phyloP scores from a whole-genome alignment of 2,797 vertebrate genomes.

The Chlorospingus flavigularis region DNA sequence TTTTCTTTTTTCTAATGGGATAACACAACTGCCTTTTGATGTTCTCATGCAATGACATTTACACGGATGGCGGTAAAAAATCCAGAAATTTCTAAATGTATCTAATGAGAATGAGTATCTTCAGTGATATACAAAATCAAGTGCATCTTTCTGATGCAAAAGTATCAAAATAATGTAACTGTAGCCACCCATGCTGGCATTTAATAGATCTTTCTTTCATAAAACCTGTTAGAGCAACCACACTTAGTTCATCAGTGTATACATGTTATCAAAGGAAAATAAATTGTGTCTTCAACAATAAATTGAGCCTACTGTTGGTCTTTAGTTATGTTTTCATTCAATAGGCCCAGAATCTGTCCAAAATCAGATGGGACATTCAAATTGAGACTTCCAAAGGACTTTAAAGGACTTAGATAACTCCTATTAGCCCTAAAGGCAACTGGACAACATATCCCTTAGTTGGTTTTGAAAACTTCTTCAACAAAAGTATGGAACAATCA shows the following conservation, averaged over 20 bases:
- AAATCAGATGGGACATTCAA: neutral
- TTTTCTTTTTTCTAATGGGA: neutral
- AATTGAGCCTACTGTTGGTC: neutral
- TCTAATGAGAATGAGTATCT: neutral
- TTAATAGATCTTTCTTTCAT: neutral
- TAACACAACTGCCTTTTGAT: constrained; percentile 16
- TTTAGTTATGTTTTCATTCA: neutral
- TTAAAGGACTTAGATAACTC: neutral
- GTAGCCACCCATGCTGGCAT: neutral
- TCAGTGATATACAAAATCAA: neutral
- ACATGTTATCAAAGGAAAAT: neutral
- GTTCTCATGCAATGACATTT: neutral
- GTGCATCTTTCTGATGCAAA: neutral
- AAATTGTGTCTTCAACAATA: neutral
- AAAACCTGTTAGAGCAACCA: neutral
- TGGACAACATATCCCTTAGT: neutral
- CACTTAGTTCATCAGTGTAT: neutral
- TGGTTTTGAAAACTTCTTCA: neutral
- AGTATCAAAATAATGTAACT: neutral
- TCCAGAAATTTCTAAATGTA: neutral
- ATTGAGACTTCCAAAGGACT: neutral
- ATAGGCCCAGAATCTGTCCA: neutral
- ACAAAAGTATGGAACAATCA: neutral
- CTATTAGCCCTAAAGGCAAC: neutral
- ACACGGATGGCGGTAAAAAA: neutral